Evolutionary conservation across 1,140 invertebrate species (phyloP).

Genomic region (Episyrphus balteatus): DNA sequence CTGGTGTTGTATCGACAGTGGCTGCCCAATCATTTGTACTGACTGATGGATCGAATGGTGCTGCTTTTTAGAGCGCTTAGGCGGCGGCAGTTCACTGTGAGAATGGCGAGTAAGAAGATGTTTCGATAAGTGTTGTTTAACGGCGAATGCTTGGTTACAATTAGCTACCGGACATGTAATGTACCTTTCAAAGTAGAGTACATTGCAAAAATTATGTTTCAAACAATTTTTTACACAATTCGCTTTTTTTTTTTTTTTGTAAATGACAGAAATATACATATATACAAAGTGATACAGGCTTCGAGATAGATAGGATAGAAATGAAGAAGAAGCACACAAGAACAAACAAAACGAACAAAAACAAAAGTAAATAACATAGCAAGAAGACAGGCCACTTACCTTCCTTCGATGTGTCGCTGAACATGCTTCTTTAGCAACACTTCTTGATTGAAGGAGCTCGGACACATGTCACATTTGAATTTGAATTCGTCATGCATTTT

Average conservation of each 20-base stretch:
- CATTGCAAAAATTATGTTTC: not conserved
- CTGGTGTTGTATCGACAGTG: slow-evolving; percentile 28
- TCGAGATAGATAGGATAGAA: not conserved
- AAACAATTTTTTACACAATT: not conserved
- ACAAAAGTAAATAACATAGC: no score
- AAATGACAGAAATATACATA: not conserved
- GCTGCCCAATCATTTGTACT: slow-evolving; percentile 9
- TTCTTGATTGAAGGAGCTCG: slow-evolving; percentile 34
- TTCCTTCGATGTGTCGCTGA: slow-evolving; percentile 34
- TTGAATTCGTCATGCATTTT: slow-evolving; percentile 37
- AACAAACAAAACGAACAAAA: no score
- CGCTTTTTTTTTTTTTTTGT: not conserved
- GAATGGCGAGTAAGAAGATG: slow-evolving; percentile 33
- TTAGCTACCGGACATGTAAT: slow-evolving; percentile 32
- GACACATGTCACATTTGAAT: slow-evolving; percentile 34
- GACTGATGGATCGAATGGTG: slow-evolving; percentile 15
- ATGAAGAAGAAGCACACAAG: not conserved
- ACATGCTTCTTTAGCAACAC: slow-evolving; percentile 35
- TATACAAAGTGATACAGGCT: not conserved
- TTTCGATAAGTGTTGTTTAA: slow-evolving; percentile 34
- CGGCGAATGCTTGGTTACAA: slow-evolving; percentile 32
- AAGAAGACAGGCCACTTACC: not conserved
- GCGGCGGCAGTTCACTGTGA: slow-evolving; percentile 31
- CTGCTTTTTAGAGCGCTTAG: slow-evolving; percentile 33
- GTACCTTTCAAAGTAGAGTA: slow-evolving; percentile 11